A percentile compares a stretch with the other conserved stretches of the same genome.
phyloP scores from a whole-genome alignment of 2,888 invertebrate genomes.

The Agriopis leucophaearia region DNA sequence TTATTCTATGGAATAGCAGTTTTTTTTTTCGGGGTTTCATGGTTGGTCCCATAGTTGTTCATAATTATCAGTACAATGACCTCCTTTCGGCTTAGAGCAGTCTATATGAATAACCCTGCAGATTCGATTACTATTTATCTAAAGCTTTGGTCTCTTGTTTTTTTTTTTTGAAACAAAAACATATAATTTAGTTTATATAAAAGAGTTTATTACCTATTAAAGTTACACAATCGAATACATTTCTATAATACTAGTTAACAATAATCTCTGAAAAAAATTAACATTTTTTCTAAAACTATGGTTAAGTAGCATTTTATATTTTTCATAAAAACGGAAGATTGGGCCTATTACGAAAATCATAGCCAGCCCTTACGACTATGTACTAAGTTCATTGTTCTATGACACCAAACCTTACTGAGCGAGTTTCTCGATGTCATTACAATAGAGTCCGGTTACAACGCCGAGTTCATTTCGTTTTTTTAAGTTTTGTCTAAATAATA shows the following conservation, averaged over 20 bases:
- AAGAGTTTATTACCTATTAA: conserved; percentile 51
- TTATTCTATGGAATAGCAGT: too few species aligned
- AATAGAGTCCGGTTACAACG: too few species aligned
- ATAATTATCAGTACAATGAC: too few species aligned
- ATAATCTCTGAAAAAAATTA: conserved; percentile 44
- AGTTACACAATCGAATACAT: conserved; percentile 50
- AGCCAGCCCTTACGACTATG: conserved; percentile 12
- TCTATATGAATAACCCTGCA: too few species aligned
- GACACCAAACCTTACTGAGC: conserved; percentile 9
- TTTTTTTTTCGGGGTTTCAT: too few species aligned
- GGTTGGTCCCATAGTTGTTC: too few species aligned
- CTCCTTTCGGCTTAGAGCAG: too few species aligned
- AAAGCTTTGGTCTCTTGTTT: not conserved
- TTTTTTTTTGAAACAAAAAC: not conserved
- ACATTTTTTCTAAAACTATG: conserved; percentile 30
- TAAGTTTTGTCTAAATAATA: too few species aligned
- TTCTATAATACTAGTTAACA: conserved; percentile 53
- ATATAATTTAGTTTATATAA: conserved; percentile 40
- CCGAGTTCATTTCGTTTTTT: too few species aligned
- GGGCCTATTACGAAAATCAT: conserved; percentile 9
- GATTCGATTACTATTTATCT: too few species aligned
- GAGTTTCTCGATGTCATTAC: not conserved
- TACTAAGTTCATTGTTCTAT: conserved; percentile 12
- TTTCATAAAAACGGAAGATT: conserved; percentile 22
- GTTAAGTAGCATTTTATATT: conserved; percentile 19